Base-by-base conservation (phyloP, 2,113 vertebrate genomes). In the Brachypodius melanocephalos region DNA sequence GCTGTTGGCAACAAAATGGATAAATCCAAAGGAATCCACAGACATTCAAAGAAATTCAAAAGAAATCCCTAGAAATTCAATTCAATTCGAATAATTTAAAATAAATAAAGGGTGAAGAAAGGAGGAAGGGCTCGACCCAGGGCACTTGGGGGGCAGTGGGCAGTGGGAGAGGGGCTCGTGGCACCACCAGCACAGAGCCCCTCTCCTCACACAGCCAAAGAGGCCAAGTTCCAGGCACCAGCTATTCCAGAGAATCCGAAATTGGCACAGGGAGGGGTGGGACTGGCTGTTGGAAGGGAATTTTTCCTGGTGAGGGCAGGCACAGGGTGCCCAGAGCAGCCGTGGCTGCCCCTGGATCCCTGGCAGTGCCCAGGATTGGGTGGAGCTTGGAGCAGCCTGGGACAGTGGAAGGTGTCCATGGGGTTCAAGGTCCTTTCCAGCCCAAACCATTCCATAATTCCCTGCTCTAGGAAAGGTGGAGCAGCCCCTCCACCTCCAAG, bases 331-430 rank as follows among this genome's bases (percentile, higher is more conserved):
- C 67, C 51, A 58, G 85, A 73, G 85, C 1, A 80, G 59, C 58
- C 43, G 67, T 4, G 68, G 59, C 36, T 58, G 51, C 19, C 17
- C 77, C 61, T 38, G 81, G 21, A 66, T 29, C 61, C 61, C 68
- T 61, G 77, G 68, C 0, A 75, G 45, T 40, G 61, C 0, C 69
- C 77, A 45, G 20, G 68, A 55, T 0, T 46, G 73, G 83, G 31
- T 0, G 1, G 51, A 14, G 26, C 6, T 29, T 0, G 51, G 61
- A 46, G 67, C 59, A 25, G 6, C 29, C 46, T 67, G 69, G 86
- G 45, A 3, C 0, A 1, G n/a, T 12, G 77, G n/a, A 0, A 46
- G 26, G 8, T 54, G 54, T 48, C 86, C 32, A 1, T 29, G 43
- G 25, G n/a, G 13, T 81, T n/a, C 8, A 14, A 46, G n/a, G 29